Evolutionary conservation across 1,140 invertebrate genomes (phyloP).

Genomic region (Scaptomyza pallida): DNA sequence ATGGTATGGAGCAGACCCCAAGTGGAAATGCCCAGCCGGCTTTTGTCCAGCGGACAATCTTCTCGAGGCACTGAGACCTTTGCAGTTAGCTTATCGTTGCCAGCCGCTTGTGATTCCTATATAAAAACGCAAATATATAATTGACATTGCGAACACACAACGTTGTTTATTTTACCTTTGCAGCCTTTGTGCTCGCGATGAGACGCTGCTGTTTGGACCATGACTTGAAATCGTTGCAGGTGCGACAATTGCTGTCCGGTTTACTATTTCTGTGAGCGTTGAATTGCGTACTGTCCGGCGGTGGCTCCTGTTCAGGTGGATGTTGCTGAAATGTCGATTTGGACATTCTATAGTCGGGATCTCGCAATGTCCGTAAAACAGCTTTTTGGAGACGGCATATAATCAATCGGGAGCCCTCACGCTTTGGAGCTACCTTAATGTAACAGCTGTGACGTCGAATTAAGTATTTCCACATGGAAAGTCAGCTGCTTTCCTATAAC

Average conservation of each 20-base stretch:
- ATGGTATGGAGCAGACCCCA: slow-evolving; percentile 99
- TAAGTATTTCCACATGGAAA: slow-evolving; percentile 45
- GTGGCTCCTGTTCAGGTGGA: slow-evolving; percentile 15
- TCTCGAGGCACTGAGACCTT: slow-evolving; percentile 46
- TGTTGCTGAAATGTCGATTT: slow-evolving; percentile 43
- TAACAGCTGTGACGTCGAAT: slow-evolving; percentile 53
- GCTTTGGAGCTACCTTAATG: slow-evolving; percentile 57
- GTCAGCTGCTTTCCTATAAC: slow-evolving; percentile 37
- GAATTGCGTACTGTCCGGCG: slow-evolving; percentile 30
- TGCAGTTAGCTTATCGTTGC: slow-evolving; percentile 43
- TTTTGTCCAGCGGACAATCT: slow-evolving; percentile 92
- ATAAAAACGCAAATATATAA: background rate
- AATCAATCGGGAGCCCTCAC: slow-evolving; percentile 52
- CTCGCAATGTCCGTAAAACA: slow-evolving; percentile 53
- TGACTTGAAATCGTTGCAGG: slow-evolving; percentile 89
- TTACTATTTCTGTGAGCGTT: slow-evolving; percentile 39
- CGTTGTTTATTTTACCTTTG: slow-evolving; percentile 48
- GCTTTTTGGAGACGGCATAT: slow-evolving; percentile 59
- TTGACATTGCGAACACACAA: background rate
- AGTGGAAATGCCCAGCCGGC: slow-evolving; percentile 89
- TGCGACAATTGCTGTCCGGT: slow-evolving; percentile 85
- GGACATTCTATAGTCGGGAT: slow-evolving; percentile 60
- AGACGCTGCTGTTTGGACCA: slow-evolving; percentile 88
- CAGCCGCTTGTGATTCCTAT: slow-evolving; percentile 60
- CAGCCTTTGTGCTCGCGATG: slow-evolving; percentile 82